Evolutionary conservation across 2,888 invertebrate genomes (phyloP).

Genomic region (Odontocerum albicorne): DNA sequence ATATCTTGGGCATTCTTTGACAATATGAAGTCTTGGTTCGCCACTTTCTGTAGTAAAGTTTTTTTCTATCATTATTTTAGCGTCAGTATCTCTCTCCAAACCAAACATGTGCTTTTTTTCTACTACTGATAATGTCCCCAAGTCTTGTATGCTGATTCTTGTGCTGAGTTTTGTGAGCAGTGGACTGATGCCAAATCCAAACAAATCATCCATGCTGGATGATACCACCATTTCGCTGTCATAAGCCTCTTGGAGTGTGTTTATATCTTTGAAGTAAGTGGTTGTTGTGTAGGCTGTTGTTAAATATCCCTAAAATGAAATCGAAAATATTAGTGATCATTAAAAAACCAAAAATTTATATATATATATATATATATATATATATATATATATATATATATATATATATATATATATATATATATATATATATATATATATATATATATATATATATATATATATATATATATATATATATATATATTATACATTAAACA

Average conservation of each 20-base stretch:
- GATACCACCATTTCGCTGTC: conserved; percentile 44
- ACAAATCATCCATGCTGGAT: conserved; percentile 37
- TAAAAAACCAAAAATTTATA: no score
- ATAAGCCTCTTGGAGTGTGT: conserved; percentile 47
- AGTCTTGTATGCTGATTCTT: conserved; percentile 12
- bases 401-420: no score
- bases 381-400: no score
- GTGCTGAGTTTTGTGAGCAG: conserved; percentile 16
- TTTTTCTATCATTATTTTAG: conserved; percentile 18
- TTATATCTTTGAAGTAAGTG: conserved; percentile 48
- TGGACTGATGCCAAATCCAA: conserved; percentile 18
- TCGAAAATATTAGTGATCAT: no score
- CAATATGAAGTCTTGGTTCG: conserved; percentile 44
- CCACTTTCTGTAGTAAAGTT: conserved; percentile 16
- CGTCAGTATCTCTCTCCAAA: conserved; percentile 25
- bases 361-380: no score
- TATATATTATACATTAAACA: no score
- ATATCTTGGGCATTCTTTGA: conserved; percentile 48
- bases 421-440: no score
- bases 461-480: no score
- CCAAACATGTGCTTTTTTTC: neutral
- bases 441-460: no score
- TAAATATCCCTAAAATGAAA: conserved; percentile 47
- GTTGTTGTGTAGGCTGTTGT: conserved; percentile 47
- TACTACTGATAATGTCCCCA: neutral